Base-by-base conservation (phyloP, 2,797 vertebrate genomes). In the Kryptolebias ocellatus region DNA sequence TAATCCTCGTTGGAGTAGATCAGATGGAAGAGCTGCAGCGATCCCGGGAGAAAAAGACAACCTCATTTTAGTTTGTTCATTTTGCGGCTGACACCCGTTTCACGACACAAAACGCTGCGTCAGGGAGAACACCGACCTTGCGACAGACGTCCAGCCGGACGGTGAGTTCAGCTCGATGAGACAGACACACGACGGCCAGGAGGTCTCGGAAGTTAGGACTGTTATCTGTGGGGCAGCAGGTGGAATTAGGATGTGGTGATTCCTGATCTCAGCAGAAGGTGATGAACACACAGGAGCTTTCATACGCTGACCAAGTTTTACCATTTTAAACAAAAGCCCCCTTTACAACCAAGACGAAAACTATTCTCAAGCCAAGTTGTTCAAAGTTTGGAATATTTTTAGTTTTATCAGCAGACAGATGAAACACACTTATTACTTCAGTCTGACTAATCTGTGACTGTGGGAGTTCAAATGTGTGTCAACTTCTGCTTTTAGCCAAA, bases 111-210 rank as follows among this genome's bases (percentile, higher is more conserved):
- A 24, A 24, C 20, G 20, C 20, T 24, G 20, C 20, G 11, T 5
- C 7, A 18, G 10, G 16, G 16, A 61, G 31, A 15, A 18, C 64
- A 82, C 90, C 88, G 64, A 98, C 98, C 95, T 98, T 97, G 46
- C 97, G 95, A 89, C 97, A 98, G 80, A 99, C 88, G n/a, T 98
- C 95, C 3, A 99, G 91, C n/a, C 97, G 94, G 56, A 96, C 83
- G 0, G 92, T 80, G 71, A 99, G 94, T 51, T 98, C 95, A 0
- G 96, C 96, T 29, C 94, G 94, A 67, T 98, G 95, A 55, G 97
- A 98, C 76, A 99, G 88, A 80, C 95, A 95, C n/a, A 95, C 94
- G 79, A 98, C 94, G 0, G 97, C 95, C 86, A 98, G 87, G 47
- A 99, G 92, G 78, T 99, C 97, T 85, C 95, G 95, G 89, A 97